phyloP scores from a whole-genome alignment of 2,113 vertebrate species.

The Chaenocephalus aceratus region DNA sequence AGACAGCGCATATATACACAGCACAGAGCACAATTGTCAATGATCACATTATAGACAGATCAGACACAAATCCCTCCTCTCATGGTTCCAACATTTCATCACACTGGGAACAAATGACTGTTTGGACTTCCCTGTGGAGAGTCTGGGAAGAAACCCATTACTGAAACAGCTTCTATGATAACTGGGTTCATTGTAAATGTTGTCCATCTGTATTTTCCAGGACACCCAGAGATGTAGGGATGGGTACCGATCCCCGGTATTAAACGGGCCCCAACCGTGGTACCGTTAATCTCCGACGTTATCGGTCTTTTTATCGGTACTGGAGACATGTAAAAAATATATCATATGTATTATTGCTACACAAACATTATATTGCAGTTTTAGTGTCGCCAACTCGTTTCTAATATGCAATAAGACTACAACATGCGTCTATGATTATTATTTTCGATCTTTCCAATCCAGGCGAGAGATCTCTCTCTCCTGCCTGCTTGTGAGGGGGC shows the following conservation, averaged over 20 bases:
- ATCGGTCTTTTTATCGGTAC: no score
- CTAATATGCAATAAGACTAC: no score
- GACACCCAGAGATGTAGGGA: background rate
- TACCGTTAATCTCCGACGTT: no score
- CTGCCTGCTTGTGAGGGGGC: no score
- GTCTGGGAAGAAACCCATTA: constrained; percentile 8
- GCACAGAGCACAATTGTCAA: background rate
- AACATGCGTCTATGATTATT: no score
- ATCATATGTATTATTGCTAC: no score
- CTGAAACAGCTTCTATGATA: constrained; percentile 11
- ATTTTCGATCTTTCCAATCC: no score
- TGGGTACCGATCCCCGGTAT: background rate
- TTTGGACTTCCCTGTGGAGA: constrained; percentile 10
- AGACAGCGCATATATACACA: background rate
- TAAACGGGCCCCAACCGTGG: no score
- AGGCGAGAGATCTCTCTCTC: no score
- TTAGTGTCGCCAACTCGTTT: no score
- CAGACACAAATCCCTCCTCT: background rate
- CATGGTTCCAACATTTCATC: constrained; percentile 16
- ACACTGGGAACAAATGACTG: background rate
- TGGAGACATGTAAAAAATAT: no score
- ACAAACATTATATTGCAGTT: no score
- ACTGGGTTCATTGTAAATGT: background rate
- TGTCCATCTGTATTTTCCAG: background rate
- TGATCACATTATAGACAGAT: constrained; percentile 1